Evolutionary conservation across 2,888 invertebrate genomes (phyloP).

Genomic region (Galeruca laticollis): DNA sequence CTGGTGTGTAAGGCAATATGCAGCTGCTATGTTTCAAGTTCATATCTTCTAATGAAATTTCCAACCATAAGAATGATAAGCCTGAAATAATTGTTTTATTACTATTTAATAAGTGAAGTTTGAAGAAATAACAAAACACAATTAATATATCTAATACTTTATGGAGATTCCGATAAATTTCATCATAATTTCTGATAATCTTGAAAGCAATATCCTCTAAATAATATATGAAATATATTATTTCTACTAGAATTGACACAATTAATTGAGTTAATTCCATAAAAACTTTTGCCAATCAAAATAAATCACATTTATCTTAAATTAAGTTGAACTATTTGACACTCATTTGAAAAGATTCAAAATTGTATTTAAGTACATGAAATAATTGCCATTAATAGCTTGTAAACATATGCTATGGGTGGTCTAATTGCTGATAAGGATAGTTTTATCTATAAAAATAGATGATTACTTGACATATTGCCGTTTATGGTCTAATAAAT

Average conservation of each 20-base stretch:
- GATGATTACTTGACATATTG: conserved; percentile 34
- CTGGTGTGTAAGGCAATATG: no score
- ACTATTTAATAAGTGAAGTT: no score
- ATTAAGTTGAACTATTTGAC: conserved; percentile 58
- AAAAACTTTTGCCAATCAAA: conserved; percentile 49
- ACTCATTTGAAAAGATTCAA: conserved; percentile 57
- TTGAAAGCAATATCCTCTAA: conserved; percentile 23
- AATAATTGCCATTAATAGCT: conserved; percentile 52
- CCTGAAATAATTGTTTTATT: no score
- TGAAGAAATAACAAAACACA: no score
- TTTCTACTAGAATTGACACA: conserved; percentile 55
- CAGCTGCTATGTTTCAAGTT: no score
- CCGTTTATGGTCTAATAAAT: conserved; percentile 16
- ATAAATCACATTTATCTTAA: conserved; percentile 58
- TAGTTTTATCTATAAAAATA: conserved; percentile 41
- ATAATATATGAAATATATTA: conserved; percentile 49
- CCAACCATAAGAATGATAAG: no score
- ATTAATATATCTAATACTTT: no score
- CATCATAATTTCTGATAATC: conserved; percentile 37
- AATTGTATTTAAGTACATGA: conserved; percentile 59
- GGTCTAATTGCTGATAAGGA: conserved; percentile 55
- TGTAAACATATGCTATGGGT: conserved; percentile 55
- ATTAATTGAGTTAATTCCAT: conserved; percentile 54
- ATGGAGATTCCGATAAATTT: conserved; percentile 26
- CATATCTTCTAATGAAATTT: no score